Percentiles rank a stretch among this genome's conserved stretches.
phyloP scores from a whole-genome alignment of 1,140 invertebrate genomes.

The Anastrepha ludens region DNA sequence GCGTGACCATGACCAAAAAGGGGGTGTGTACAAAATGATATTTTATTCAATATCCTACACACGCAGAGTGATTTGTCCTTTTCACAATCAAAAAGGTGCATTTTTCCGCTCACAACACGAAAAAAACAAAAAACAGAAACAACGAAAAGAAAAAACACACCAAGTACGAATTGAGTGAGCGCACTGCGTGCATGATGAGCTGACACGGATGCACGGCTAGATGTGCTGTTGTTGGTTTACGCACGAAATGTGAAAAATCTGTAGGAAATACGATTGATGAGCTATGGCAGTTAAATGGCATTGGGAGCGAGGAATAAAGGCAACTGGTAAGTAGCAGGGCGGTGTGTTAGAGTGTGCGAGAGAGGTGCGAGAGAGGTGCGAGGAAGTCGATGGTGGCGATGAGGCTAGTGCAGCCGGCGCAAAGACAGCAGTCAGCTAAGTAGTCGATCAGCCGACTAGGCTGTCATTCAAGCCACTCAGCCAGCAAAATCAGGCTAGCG shows the following conservation, averaged over 20 bases:
- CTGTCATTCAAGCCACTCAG: conserved; percentile 3
- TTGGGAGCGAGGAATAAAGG: not conserved
- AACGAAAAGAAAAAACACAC: not conserved
- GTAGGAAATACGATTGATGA: conserved; percentile 72
- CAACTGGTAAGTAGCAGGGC: not conserved
- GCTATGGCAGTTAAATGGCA: conserved; percentile 53
- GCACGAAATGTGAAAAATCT: conserved; percentile 62
- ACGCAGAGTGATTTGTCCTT: conserved; percentile 71
- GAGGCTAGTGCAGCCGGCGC: not conserved
- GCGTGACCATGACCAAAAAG: conserved; percentile 55
- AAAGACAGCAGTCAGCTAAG: not conserved
- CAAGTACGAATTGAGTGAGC: not conserved
- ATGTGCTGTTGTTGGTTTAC: conserved; percentile 15
- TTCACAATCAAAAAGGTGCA: conserved; percentile 63
- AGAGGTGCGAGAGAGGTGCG: not conserved
- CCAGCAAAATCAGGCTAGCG: not conserved
- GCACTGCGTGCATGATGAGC: conserved; percentile 3
- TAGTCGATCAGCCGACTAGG: conserved; percentile 1
- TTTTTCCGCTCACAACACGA: not conserved
- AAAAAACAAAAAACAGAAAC: not conserved
- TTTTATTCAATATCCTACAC: conserved; percentile 72
- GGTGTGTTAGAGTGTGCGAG: not conserved
- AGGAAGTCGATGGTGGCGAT: not conserved
- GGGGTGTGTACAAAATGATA: conserved; percentile 74
- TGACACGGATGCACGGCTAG: not conserved